Conservation (phyloP, 2,888 invertebrate genomes). For the Lottia scabra region DNA sequence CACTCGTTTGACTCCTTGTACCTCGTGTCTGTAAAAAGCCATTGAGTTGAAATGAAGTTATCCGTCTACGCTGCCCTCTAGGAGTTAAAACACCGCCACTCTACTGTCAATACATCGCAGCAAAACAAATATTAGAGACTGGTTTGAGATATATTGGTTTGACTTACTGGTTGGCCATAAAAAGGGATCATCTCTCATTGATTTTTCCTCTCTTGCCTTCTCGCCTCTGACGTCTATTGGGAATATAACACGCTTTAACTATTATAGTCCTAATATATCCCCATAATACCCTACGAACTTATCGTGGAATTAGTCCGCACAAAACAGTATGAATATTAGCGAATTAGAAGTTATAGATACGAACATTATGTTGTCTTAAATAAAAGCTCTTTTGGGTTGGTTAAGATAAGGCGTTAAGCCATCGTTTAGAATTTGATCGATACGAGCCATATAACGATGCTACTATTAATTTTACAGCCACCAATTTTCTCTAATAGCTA, state of each 20-base stretch:
- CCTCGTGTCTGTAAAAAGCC: not conserved
- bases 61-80: not conserved
- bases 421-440: no score
- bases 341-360: no score
- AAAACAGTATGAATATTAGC: no score
- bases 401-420: no score
- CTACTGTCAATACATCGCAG: not conserved
- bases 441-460: no score
- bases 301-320: no score
- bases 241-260: not conserved
- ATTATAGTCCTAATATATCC: not conserved
- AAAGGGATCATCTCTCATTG: conserved; percentile 5
- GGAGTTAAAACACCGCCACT: no score
- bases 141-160: not conserved
- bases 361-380: no score
- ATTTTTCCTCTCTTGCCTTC: not conserved
- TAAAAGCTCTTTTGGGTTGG: no score
- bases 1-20: not conserved
- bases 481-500: no score
- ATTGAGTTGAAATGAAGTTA: not conserved
- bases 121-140: not conserved
- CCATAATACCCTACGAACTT: no score
- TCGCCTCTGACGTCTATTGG: not conserved
- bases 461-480: no score
- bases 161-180: not conserved